phyloP scores from a whole-genome alignment of 2,113 vertebrate genomes.

The Trochalopteron elliotii region DNA sequence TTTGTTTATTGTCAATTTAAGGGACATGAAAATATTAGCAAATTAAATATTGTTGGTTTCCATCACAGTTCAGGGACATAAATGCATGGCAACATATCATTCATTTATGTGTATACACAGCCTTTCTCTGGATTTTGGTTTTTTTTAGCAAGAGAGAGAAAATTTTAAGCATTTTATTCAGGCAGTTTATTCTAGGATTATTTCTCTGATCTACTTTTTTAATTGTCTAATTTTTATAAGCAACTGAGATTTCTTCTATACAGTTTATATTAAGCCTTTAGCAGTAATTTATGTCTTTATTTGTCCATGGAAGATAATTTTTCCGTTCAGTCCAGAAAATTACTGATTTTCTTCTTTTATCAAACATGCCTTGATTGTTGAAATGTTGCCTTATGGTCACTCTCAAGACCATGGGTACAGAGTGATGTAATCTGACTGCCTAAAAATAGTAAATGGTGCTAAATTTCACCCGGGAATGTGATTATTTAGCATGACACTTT shows the following conservation, averaged over 20 bases:
- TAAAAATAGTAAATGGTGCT: constrained; percentile 21
- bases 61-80: neutral
- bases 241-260: neutral
- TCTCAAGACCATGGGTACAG: neutral
- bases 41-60: neutral
- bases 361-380: neutral
- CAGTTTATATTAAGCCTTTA: neutral
- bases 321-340: neutral
- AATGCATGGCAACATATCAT: neutral
- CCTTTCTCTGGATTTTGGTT: neutral
- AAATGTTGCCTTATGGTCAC: neutral
- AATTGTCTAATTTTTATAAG: neutral
- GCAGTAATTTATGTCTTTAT: neutral
- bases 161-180: neutral
- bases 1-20: neutral
- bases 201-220: neutral
- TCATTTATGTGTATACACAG: neutral
- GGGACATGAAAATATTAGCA: neutral
- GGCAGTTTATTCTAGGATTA: neutral
- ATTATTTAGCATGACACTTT: neutral
- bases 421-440: neutral
- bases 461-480: neutral
- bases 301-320: neutral
- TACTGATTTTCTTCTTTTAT: neutral
- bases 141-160: neutral